Base-by-base conservation (phyloP, 2,888 invertebrate species). In the Netelia fuscicornis region DNA sequence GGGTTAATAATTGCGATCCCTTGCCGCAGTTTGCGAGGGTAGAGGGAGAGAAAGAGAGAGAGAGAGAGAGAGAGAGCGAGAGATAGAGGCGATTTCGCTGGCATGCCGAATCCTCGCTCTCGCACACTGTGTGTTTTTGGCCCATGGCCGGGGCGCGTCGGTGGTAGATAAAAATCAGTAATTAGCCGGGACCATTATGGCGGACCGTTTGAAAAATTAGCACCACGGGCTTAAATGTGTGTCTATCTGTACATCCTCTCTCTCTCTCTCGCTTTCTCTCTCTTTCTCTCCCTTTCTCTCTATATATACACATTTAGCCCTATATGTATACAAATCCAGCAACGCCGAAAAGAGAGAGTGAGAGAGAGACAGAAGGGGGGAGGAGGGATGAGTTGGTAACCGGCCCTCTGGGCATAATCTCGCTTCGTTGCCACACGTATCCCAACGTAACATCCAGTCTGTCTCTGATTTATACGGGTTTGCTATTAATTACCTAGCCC, bases 381-480 rank as follows among this genome's bases (percentile, higher is more conserved):
- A 9, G 70, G 72, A 64, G 42, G 52, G 58, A 71, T 52, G 82
- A 81, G 88, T 91, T 91, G 91, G 91, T 92, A 93, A 93, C 92
- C 92, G 91, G 91, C 92, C 93, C 93, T 92, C 90, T 91, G 93
- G 93, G 93, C 91, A 92, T 92, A 91, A 92, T 92, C 91, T 91
- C 89, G 90, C 89, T 88, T 87, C 90, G 90, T 88, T 91, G 89
- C 90, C 88, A 85, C 89, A 83, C 58, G 81, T 87, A 86, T 86
- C 87, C 90, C 88, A 88, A 87, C 90, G 90, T 90, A 87, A 90
- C 91, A 92, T 92, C 90, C 91, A 90, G 88, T 89, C 91, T 91
- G 92, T 92, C 92, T 91, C 91, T 93, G 93, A 93, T 93, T 93
- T 93, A 93, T 93, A 93, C 92, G 92, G 92, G 92, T 92, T 93